Evolutionary conservation across 2,797 vertebrate genomes (phyloP).

Genomic region (Pagetopsis macropterus): DNA sequence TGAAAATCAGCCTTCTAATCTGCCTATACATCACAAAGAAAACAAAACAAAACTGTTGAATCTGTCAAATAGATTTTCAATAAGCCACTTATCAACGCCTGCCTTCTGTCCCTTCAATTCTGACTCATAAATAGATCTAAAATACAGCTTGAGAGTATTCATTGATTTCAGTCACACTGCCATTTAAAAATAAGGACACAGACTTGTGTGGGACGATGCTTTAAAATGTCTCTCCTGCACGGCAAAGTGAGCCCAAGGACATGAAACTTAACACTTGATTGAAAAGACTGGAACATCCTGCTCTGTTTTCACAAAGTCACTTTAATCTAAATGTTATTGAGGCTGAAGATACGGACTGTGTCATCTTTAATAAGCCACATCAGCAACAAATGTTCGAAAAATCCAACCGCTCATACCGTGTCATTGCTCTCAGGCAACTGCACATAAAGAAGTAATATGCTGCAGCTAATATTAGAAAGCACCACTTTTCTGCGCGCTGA

Average conservation of each 20-base stretch:
- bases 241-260: slow-evolving; percentile 27
- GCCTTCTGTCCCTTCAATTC: slow-evolving; percentile 9
- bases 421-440: slow-evolving; percentile 37
- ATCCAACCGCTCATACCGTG: background rate
- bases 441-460: slow-evolving; percentile 44
- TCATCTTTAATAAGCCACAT: slow-evolving; percentile 43
- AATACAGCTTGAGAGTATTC: slow-evolving; percentile 30
- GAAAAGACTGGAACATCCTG: slow-evolving; percentile 33
- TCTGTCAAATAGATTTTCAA: slow-evolving; percentile 19
- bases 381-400: slow-evolving; percentile 29
- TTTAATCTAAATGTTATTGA: slow-evolving; percentile 27
- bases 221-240: slow-evolving; percentile 39
- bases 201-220: slow-evolving; percentile 21
- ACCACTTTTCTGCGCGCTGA: slow-evolving; percentile 32
- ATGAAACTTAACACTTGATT: slow-evolving; percentile 50
- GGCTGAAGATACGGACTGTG: slow-evolving; percentile 12
- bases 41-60: slow-evolving; percentile 17
- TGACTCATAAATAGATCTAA: slow-evolving; percentile 14
- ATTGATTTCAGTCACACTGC: slow-evolving; percentile 30
- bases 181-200: slow-evolving; percentile 9
- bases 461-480: slow-evolving; percentile 61
- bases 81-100: background rate
- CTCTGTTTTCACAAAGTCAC: slow-evolving; percentile 25
- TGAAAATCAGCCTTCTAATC: slow-evolving; percentile 3
- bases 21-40: background rate